Conservation (phyloP, 2,797 vertebrate species). For the Sebastes variabilis region DNA sequence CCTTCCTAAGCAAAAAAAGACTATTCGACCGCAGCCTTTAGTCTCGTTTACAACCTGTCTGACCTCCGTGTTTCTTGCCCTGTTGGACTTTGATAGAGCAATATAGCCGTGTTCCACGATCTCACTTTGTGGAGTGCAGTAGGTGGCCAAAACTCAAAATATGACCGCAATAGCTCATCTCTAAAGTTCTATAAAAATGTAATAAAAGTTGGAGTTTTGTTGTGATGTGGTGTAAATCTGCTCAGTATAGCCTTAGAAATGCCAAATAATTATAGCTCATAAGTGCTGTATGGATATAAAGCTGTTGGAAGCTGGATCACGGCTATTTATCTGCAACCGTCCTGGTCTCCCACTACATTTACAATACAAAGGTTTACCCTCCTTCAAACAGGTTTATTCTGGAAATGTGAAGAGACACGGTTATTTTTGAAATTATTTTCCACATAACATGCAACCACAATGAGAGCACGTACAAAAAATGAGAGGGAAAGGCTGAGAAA, state of each 20-base stretch:
- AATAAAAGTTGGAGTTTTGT: not conserved
- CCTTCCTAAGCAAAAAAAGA: not conserved
- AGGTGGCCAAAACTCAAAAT: not conserved
- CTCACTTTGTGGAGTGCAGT: not conserved
- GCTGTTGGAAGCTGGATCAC: not conserved
- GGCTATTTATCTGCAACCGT: not conserved
- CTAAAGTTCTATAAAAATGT: not conserved
- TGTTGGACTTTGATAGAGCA: not conserved
- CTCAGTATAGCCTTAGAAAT: not conserved
- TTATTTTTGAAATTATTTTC: conserved; percentile 18
- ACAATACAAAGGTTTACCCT: not conserved
- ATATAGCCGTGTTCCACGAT: not conserved
- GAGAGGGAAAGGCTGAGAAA: conserved; percentile 1
- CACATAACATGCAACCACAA: not conserved
- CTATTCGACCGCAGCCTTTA: not conserved
- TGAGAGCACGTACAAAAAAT: not conserved
- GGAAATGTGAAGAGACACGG: not conserved
- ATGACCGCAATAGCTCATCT: not conserved
- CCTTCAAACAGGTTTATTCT: not conserved
- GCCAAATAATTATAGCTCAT: not conserved
- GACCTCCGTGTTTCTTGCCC: not conserved
- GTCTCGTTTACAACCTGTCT: not conserved
- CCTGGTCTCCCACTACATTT: not conserved
- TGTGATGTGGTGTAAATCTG: not conserved
- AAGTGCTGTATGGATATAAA: not conserved